Evolutionary conservation across 2,797 vertebrate species (phyloP).

Genomic region (Sebastes kiyomatsui): DNA sequence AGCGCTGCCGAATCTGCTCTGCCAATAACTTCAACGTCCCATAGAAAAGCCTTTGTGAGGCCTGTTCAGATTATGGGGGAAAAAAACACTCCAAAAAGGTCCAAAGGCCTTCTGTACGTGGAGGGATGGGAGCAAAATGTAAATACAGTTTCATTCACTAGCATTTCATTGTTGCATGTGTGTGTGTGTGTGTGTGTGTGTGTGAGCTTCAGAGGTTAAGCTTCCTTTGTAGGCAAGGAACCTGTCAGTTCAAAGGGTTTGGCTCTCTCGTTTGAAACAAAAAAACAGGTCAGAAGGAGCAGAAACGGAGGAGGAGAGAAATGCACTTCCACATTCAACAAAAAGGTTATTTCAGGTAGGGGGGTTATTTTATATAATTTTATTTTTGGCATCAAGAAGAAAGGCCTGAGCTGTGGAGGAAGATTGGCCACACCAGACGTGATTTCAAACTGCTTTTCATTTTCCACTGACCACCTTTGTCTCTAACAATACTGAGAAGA

Average conservation of each 20-base stretch:
- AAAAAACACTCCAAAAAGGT: constrained; percentile 5
- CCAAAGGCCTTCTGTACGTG: background rate
- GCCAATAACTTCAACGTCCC: constrained; percentile 18
- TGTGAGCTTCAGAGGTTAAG: constrained; percentile 47
- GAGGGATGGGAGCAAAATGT: constrained; percentile 4
- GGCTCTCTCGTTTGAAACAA: constrained; percentile 36
- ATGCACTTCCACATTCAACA: constrained; percentile 55
- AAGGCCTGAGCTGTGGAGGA: constrained; percentile 5
- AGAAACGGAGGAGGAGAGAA: constrained; percentile 33
- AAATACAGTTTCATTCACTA: constrained; percentile 25
- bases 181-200: constrained; percentile 10
- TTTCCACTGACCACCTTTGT: constrained; percentile 32
- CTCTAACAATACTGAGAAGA: constrained; percentile 35
- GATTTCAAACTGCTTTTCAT: constrained; percentile 42
- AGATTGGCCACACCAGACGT: constrained; percentile 9
- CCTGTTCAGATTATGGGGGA: background rate
- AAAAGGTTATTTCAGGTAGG: constrained; percentile 51
- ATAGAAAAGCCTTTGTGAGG: constrained; percentile 1
- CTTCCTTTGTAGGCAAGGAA: constrained; percentile 62
- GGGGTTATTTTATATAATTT: background rate
- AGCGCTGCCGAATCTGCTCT: constrained; percentile 18
- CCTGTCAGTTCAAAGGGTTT: constrained; percentile 73
- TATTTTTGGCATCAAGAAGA: constrained; percentile 32
- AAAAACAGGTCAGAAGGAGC: constrained; percentile 4
- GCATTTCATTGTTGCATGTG: constrained; percentile 18